Evolutionary conservation across 2,113 vertebrate genomes (phyloP), one percentile per base, ranked within the genome.

Genomic region (Arizona elegans): DNA sequence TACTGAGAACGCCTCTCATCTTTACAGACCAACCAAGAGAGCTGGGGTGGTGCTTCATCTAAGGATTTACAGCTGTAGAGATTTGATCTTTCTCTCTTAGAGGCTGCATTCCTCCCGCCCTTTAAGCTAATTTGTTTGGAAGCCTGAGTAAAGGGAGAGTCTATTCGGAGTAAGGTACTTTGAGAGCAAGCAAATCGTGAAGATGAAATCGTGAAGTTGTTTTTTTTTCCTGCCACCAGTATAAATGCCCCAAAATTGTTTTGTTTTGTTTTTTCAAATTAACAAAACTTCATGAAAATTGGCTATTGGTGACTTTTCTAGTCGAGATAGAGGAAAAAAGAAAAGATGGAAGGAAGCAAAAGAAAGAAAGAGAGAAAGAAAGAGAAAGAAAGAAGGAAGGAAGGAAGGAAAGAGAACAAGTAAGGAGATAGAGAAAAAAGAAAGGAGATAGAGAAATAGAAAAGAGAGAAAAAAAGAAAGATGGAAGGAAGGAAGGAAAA

Each of bases 361-460:
- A 58, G 19, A 58, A 23, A 58, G 56, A 55, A 55, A 1, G 9
- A 26, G 26, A 3, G 58, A 24, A 59, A 47, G 47, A 19, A 10
- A 19, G 5, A 3, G 8, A 9, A 59, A 1, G 11, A 65, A n/a
- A 13, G 11, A 13, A n/a, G 5, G 0, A 12, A 12, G 11, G 1
- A 29, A 13, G 3, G 0, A 70, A 70, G 5, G 12, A 62, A 10
- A 10, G 2, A 62, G 8, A 26, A 62, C 7, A 62, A 62, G 59
- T 3, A 24, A 26, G 9, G 59, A 62, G 2, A 10, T 24, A 19
- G 55, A 56, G 55, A 56, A 56, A 55, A 55, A 55, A 17, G 55
- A 56, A 56, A 56, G 17, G 17, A 56, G 15, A 55, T 1, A 15
- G 55, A 56, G 1, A 43, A 43, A 43, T 43, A 43, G 38, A 43